Conservation (phyloP, 1,140 invertebrate species). For the Lordiphosa collinella region DNA sequence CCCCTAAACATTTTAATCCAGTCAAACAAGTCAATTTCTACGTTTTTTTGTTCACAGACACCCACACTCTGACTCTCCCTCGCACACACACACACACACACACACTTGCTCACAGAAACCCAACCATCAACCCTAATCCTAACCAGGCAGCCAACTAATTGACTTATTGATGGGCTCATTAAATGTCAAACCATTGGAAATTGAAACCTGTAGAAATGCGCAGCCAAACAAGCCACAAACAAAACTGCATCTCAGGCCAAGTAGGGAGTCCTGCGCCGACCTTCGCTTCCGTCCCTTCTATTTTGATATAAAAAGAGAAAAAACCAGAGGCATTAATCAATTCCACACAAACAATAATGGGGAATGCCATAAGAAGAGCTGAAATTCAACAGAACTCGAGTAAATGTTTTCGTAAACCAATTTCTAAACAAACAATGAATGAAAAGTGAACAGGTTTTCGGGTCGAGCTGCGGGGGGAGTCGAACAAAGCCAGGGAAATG, state of each 20-base stretch:
- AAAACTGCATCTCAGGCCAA: conserved; percentile 19
- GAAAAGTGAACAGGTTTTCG: conserved; percentile 65
- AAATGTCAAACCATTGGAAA: conserved; percentile 31
- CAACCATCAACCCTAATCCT: conserved; percentile 10
- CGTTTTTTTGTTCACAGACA: neutral
- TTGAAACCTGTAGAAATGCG: conserved; percentile 33
- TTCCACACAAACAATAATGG: conserved; percentile 44
- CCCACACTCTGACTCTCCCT: too few species aligned
- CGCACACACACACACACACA: too few species aligned
- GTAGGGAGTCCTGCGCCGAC: neutral
- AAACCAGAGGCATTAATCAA: conserved; percentile 60
- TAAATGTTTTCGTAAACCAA: conserved; percentile 66
- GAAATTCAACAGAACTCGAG: conserved; percentile 53
- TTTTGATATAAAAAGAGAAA: conserved; percentile 9
- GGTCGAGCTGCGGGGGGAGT: conserved; percentile 1
- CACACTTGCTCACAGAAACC: neutral
- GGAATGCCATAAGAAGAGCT: neutral
- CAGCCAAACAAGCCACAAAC: conserved; percentile 27
- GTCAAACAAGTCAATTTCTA: too few species aligned
- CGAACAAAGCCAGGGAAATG: conserved; percentile 62
- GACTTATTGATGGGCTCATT: conserved; percentile 72
- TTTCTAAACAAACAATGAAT: conserved; percentile 59
- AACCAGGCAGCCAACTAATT: conserved; percentile 55
- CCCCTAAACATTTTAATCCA: too few species aligned
- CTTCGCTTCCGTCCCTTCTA: neutral